These are phyloP conservation scores for Orthonevra nobilis DNA, from an alignment of 2,888 invertebrate genomes.

Conservation along the genomic window DNA sequence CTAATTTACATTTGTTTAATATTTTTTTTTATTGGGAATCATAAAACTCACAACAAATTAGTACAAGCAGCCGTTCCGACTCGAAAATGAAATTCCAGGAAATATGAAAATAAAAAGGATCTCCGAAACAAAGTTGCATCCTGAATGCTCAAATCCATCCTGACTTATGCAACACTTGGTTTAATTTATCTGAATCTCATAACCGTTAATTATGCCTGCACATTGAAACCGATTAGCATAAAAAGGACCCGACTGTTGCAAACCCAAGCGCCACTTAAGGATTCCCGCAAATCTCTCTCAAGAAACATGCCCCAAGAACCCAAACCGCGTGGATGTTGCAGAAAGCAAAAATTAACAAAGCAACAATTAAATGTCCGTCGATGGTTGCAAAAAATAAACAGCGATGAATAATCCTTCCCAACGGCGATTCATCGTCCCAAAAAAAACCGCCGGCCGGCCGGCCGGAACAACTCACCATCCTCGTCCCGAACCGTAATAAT, in stretches of 20 bases:
- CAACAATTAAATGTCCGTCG: constrained; percentile 61
- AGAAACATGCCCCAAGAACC: constrained; percentile 29
- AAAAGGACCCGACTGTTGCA: neutral
- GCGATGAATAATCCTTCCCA: constrained; percentile 68
- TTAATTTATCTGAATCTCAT: constrained; percentile 61
- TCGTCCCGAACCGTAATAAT: constrained; percentile 12
- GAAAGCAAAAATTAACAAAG: constrained; percentile 19
- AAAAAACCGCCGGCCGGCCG: constrained; percentile 6
- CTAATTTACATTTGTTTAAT: neutral
- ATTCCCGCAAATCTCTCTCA: constrained; percentile 38
- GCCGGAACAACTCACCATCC: constrained; percentile 7
- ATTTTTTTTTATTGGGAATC: neutral
- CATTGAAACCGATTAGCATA: constrained; percentile 55
- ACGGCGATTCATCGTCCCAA: constrained; percentile 44
- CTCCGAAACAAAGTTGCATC: constrained; percentile 5
- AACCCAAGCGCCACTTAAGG: constrained; percentile 61
- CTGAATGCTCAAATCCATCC: constrained; percentile 6
- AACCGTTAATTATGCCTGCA: constrained; percentile 50
- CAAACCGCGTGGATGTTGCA: constrained; percentile 4
- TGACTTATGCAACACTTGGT: constrained; percentile 40
- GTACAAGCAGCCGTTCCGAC: too few relatives aligned
- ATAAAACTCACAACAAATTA: neutral
- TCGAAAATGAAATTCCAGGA: neutral
- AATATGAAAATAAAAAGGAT: too few relatives aligned
- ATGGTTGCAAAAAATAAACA: constrained; percentile 43